These are phyloP conservation scores for Eilema depressum DNA, from an alignment of 2,888 invertebrate species.

Conservation along the genomic window DNA sequence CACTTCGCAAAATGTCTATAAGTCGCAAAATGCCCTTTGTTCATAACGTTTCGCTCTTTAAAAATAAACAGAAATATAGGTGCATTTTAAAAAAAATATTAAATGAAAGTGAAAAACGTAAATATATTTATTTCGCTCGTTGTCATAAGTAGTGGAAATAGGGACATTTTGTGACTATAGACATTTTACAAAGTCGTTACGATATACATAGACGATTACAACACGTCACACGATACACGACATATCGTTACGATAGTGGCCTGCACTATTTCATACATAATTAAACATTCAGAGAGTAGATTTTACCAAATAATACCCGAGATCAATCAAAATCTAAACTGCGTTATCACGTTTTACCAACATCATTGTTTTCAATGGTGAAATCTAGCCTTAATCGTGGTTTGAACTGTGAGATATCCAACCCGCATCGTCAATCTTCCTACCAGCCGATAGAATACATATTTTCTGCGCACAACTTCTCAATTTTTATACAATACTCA, in stretches of 20 bases:
- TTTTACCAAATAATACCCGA: neutral
- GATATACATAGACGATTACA: too few species aligned
- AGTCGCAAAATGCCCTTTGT: neutral
- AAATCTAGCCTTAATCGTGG: neutral
- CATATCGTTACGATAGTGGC: neutral
- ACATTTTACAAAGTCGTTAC: too few species aligned
- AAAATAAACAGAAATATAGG: too few species aligned
- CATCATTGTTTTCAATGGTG: neutral
- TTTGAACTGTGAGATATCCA: conserved; percentile 44
- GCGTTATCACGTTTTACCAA: neutral
- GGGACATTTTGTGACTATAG: too few species aligned
- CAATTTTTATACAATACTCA: conserved; percentile 33
- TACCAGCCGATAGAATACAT: conserved; percentile 40
- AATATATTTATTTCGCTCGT: too few species aligned
- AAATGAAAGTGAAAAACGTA: too few species aligned
- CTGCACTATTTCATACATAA: neutral
- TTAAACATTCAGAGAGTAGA: neutral
- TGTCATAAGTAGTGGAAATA: too few species aligned
- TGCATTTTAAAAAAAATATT: too few species aligned
- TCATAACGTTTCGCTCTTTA: neutral
- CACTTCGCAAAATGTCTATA: too few species aligned
- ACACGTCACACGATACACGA: too few species aligned
- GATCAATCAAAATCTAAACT: neutral
- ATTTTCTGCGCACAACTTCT: conserved; percentile 47
- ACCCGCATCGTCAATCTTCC: conserved; percentile 23